Conservation (phyloP, 2,797 vertebrate species). For the Champsocephalus esox region DNA sequence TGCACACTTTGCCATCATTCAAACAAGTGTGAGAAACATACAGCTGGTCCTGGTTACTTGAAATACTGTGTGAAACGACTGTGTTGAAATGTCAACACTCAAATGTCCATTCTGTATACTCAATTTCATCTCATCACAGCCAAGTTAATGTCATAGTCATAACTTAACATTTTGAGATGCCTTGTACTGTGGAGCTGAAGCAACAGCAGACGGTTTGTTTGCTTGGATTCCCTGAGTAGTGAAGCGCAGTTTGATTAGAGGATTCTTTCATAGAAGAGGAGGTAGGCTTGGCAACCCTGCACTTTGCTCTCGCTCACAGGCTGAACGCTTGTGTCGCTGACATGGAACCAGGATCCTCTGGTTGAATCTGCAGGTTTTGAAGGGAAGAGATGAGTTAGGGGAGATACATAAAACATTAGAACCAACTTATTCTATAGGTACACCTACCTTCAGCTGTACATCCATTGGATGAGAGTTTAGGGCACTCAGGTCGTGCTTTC, state of each 20-base stretch:
- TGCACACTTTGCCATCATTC: background rate
- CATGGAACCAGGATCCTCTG: conserved; percentile 94
- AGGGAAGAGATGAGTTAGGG: conserved; percentile 1
- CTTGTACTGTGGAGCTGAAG: conserved; percentile 30
- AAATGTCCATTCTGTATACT: conserved; percentile 18
- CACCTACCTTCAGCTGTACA: conserved; percentile 79
- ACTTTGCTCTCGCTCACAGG: conserved; percentile 89
- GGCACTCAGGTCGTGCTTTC: conserved; percentile 84
- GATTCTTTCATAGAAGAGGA: conserved; percentile 96
- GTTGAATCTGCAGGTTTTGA: conserved; percentile 75
- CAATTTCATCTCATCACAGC: conserved; percentile 13
- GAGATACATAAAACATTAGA: background rate
- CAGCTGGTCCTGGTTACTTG: conserved; percentile 3
- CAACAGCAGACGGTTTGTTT: conserved; percentile 46
- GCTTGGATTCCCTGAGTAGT: conserved; percentile 57
- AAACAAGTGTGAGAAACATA: conserved; percentile 8
- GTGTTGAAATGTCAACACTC: conserved; percentile 17
- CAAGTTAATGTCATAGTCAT: background rate
- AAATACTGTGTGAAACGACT: conserved; percentile 2
- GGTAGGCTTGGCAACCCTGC: conserved; percentile 94
- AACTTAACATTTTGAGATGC: conserved; percentile 10
- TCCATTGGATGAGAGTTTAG: conserved; percentile 79
- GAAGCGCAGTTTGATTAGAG: conserved; percentile 53
- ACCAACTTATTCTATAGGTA: background rate
- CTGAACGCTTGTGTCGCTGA: conserved; percentile 93